phyloP scores from a whole-genome alignment of 1,140 invertebrate species.

The Sinonovacula constricta region DNA sequence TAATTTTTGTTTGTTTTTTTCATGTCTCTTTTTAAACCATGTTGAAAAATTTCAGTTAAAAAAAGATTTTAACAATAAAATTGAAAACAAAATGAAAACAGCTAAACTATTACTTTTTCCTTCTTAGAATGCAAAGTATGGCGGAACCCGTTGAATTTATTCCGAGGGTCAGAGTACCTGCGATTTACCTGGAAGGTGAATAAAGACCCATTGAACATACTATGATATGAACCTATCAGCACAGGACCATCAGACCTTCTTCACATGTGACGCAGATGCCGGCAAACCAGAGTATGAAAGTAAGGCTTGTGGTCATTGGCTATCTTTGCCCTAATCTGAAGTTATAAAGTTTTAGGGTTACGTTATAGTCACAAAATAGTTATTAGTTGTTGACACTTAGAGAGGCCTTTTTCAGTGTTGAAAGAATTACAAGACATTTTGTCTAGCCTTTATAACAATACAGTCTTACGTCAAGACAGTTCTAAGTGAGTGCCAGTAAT shows the following conservation, averaged over 20 bases:
- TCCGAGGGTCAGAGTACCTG: constrained; percentile 97
- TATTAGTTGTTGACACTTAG: not conserved
- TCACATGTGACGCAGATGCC: constrained; percentile 94
- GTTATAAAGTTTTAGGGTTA: not conserved
- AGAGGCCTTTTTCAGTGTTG: not conserved
- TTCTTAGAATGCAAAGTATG: constrained; percentile 94
- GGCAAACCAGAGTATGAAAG: constrained; percentile 96
- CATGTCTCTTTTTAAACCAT: no score
- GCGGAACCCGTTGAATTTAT: constrained; percentile 97
- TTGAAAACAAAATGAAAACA: no score
- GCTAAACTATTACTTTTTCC: no score
- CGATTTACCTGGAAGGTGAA: constrained; percentile 93
- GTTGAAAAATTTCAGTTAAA: no score
- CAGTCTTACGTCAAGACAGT: no score
- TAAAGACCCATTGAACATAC: constrained; percentile 97
- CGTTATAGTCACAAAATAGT: not conserved
- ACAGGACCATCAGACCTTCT: constrained; percentile 99
- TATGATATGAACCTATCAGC: constrained; percentile 99
- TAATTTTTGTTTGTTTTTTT: no score
- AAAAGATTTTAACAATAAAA: no score
- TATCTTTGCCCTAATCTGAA: not conserved
- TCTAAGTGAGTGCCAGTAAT: no score
- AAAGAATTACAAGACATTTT: no score
- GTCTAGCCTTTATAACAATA: no score
- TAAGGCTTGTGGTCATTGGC: constrained; percentile 77